phyloP scores from a whole-genome alignment of 2,113 vertebrate genomes.

The Xyrauchen texanus region DNA sequence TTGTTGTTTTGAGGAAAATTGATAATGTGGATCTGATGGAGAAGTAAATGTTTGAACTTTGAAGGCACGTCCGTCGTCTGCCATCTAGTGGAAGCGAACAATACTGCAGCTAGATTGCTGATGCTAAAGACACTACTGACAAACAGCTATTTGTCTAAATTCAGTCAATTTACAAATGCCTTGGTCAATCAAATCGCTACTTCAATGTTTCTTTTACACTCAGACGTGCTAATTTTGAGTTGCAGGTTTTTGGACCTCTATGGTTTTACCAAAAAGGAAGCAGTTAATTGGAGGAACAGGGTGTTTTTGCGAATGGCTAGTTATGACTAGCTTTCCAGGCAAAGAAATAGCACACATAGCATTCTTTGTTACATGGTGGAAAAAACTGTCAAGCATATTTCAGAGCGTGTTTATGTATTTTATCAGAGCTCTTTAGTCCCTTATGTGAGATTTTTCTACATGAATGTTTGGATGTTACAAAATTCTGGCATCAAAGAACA shows the following conservation, averaged over 20 bases:
- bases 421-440: slow-evolving; percentile 61
- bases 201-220: neutral
- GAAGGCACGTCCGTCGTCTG: neutral
- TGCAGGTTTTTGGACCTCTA: neutral
- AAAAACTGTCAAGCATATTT: neutral
- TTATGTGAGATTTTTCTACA: slow-evolving; percentile 73
- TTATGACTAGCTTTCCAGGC: slow-evolving; percentile 6
- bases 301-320: slow-evolving; percentile 1
- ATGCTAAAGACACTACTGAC: neutral
- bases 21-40: neutral
- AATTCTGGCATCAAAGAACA: slow-evolving; percentile 70
- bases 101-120: slow-evolving; percentile 3
- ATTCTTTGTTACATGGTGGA: slow-evolving; percentile 12
- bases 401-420: slow-evolving; percentile 35
- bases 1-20: neutral
- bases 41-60: neutral
- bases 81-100: slow-evolving; percentile 9
- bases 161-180: neutral
- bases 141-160: neutral
- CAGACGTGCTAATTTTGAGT: neutral
- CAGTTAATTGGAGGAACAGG: neutral
- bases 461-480: slow-evolving; percentile 75
- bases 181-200: too few species aligned
- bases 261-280: neutral
- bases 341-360: slow-evolving; percentile 35